Base-by-base conservation (phyloP, 2,113 vertebrate species). In the Nettapus auritus region DNA sequence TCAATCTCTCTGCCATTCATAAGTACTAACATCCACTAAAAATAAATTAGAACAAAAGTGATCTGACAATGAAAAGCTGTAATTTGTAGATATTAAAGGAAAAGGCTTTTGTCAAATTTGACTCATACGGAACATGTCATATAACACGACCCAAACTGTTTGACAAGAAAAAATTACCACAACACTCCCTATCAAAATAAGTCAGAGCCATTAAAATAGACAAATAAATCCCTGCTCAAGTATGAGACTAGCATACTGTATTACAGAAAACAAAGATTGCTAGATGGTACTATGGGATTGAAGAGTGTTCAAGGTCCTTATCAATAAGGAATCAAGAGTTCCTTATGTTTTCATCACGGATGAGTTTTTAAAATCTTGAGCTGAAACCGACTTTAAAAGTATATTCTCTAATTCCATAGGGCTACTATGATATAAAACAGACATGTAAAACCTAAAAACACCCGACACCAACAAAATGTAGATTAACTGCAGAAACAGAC, bases 381-480 rank as follows among this genome's bases (percentile, higher is more conserved):
- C 59, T 9, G 4, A 88, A 94, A 89, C 89, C 36, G 83, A 9
- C 62, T 79, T 96, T 68, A 88, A 82, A 87, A 75, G 40, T 84
- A 76, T 79, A 63, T 94, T 82, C 40, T 89, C 34, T 73, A 75
- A 95, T 96, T 97, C 77, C 83, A 52, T 16, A 88, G 50, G 71
- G 57, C 79, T 94, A 46, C 69, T 94, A 82, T 25, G 25, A 75
- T 74, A 88, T 83, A 93, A 93, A 97, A 93, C 60, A 52, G 74
- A 94, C 76, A 91, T 66, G 20, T 40, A 85, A 91, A 94, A 85
- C 53, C 89, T 85, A 86, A 95, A 96, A 97, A 82, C 66, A 22
- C 28, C 86, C 97, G 96, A 97, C 53, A 86, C 88, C 57, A 88
- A 96, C 96, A 96, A 98, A 98, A 98, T 97, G 93, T 81, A 98